Percentiles rank a stretch among this genome's conserved stretches.
Conservation (phyloP, 2,113 vertebrate species). For the Coryphaenoides rupestris region DNA sequence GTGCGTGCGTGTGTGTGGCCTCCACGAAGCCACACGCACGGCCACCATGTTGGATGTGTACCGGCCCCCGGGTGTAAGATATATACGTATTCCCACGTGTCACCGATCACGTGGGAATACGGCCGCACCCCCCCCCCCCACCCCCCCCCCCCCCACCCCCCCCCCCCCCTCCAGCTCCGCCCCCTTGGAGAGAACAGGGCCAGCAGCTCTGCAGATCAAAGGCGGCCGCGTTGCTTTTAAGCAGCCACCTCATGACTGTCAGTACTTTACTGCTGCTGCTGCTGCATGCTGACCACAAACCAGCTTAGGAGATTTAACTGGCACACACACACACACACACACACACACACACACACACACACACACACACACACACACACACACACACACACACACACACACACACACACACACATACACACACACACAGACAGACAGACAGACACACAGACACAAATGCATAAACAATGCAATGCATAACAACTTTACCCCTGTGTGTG, state of each 20-base stretch:
- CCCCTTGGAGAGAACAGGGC: conserved; percentile 25
- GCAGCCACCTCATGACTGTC: conserved; percentile 33
- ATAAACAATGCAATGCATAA: not conserved
- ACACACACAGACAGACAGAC: not conserved
- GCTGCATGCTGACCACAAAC: conserved; percentile 14
- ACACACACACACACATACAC: not conserved
- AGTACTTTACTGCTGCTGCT: too few species aligned
- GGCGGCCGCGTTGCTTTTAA: conserved; percentile 25
- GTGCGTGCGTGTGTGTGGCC: too few species aligned
- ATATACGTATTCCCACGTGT: conserved; percentile 59
- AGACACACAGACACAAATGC: conserved; percentile 12
- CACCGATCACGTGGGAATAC: conserved; percentile 20
- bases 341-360: not conserved
- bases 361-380: not conserved
- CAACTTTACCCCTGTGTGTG: too few species aligned
- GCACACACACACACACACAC: not conserved
- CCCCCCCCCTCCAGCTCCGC: too few species aligned
- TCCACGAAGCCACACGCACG: too few species aligned
- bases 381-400: not conserved
- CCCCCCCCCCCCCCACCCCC: too few species aligned
- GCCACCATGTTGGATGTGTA: too few species aligned
- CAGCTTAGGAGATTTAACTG: conserved; percentile 3
- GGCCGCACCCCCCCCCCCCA: too few species aligned
- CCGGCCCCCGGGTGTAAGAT: too few species aligned
- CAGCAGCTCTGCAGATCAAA: conserved; percentile 34